Percentiles rank a stretch among this genome's conserved stretches.
Evolutionary conservation across 2,888 invertebrate genomes (phyloP).

Genomic region (Mycogona germanica): DNA sequence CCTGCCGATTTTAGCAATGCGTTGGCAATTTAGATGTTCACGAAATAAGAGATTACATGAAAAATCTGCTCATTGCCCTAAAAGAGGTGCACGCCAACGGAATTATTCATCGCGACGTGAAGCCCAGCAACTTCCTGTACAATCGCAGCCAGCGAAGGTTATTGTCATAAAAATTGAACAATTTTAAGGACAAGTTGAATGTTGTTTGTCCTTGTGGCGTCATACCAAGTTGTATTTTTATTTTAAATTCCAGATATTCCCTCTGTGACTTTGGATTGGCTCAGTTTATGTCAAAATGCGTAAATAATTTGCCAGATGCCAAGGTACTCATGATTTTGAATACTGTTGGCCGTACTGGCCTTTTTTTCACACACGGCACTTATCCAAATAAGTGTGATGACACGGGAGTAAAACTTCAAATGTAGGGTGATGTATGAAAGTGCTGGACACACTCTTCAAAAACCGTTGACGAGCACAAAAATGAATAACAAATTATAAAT

Average conservation of each 20-base stretch:
- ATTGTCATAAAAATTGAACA: conserved; percentile 6
- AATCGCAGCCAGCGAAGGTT: conserved; percentile 45
- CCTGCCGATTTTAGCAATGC: conserved; percentile 14
- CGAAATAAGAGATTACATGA: conserved; percentile 67
- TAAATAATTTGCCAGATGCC: no score
- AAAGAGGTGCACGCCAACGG: conserved; percentile 66
- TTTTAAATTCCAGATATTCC: conserved; percentile 37
- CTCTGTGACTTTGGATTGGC: conserved; percentile 85
- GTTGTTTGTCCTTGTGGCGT: neutral
- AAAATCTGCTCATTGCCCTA: conserved; percentile 62
- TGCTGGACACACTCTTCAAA: no score
- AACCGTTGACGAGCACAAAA: no score
- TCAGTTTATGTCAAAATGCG: conserved; percentile 39
- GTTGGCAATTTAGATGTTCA: conserved; percentile 27
- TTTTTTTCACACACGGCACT: no score
- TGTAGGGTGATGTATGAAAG: no score
- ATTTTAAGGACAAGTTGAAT: neutral
- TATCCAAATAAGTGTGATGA: no score
- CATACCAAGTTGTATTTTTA: neutral
- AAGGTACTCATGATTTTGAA: no score
- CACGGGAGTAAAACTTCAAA: no score
- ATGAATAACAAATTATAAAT: no score
- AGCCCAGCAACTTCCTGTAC: conserved; percentile 83
- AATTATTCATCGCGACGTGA: conserved; percentile 79
- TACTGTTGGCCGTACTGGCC: no score